Base-by-base conservation (phyloP, 1,140 invertebrate genomes). In the Caenorhabditis latens region DNA sequence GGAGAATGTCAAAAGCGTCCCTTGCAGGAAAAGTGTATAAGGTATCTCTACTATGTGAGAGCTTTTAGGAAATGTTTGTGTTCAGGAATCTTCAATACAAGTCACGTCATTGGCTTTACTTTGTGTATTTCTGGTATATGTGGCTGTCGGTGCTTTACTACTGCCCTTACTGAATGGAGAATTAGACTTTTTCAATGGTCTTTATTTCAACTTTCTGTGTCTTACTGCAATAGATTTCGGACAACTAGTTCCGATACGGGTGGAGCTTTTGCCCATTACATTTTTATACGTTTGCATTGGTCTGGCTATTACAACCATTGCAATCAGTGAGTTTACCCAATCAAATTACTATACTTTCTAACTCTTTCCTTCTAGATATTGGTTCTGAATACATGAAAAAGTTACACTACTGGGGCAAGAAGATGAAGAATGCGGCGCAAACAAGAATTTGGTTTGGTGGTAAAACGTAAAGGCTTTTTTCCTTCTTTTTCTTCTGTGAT, bases 341-440 rank as follows among this genome's bases (percentile, higher is more conserved):
- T 21, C 21, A 21, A 19, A 32, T 32, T 32, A 24, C 21, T 24
- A 46, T 21, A 32, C 32, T 32, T 32, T 2, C 32, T 32, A 32
- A 32, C 32, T 32, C 32, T 24, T 24, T 24, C 11, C 4, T 88
- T 83, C n/a, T 53, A 88, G 88, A 89, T 63, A 87, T 89, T 57
- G 89, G 89, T 24, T 89, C 87, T 19, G 89, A 89, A 75, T 89
- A 89, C 55, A 89, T 89, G 88, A 89, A 89, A 61, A 89, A 89
- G 88, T 57, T 89, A 8, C 89, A 89, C 55, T 89, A 89, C 55
- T 61, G 90, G 40, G 89, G 89, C n/a, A 88, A 89, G 85, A 87
- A 86, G 43, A 89, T 89, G 88, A 89, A 89, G 63, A 84, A 87
- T 65, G 89, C 86, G 9, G 89, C 89, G 7, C 79, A 75, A n/a